phyloP scores from a whole-genome alignment of 2,888 invertebrate genomes.

The Sarcophaga caerulescens region DNA sequence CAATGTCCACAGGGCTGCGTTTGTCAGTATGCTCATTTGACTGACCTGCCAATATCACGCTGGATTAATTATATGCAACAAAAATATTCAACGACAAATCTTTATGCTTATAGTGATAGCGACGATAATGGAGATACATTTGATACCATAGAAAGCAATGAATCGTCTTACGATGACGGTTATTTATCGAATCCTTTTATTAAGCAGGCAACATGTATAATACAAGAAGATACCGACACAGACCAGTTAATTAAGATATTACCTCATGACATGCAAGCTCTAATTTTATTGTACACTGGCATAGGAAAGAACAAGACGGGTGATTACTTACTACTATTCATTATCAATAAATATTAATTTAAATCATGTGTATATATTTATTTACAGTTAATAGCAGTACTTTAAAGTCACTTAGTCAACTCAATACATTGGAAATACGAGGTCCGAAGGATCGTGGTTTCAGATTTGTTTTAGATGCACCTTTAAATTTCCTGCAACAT shows the following conservation, averaged over 20 bases:
- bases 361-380: conserved; percentile 19
- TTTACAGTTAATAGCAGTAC: conserved; percentile 78
- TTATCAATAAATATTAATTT: conserved; percentile 1
- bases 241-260: conserved; percentile 80
- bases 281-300: conserved; percentile 83
- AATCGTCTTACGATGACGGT: conserved; percentile 80
- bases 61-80: conserved; percentile 80
- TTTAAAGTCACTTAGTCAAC: conserved; percentile 78
- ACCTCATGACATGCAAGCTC: conserved; percentile 82
- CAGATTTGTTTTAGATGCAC: conserved; percentile 82
- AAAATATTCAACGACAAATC: conserved; percentile 31
- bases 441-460: conserved; percentile 82
- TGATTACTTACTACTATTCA: conserved; percentile 57
- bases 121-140: conserved; percentile 51
- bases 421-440: conserved; percentile 84
- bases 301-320: conserved; percentile 78
- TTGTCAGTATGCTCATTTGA: conserved; percentile 83
- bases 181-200: conserved; percentile 81
- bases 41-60: conserved; percentile 83
- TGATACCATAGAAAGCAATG: conserved; percentile 72
- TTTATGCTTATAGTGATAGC: conserved; percentile 30
- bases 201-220: conserved; percentile 83
- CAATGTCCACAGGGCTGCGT: conserved; percentile 83
- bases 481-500: conserved; percentile 81
- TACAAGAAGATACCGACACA: conserved; percentile 81